Evolutionary conservation across 2,888 invertebrate species (phyloP).

Genomic region (Diarsia rubi): DNA sequence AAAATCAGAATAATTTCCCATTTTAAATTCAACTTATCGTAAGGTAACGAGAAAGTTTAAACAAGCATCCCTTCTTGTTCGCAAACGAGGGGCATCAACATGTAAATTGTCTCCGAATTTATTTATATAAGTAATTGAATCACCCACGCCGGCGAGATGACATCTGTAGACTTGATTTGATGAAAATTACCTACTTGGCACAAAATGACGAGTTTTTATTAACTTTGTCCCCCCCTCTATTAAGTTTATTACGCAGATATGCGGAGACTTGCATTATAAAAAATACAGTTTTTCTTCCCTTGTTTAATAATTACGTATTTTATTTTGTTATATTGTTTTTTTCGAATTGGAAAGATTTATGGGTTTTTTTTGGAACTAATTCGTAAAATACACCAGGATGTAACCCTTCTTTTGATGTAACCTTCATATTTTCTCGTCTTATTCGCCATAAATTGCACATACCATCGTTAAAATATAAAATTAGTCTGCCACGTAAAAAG

Average conservation of each 20-base stretch:
- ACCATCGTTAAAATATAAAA: neutral
- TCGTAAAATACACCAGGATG: neutral
- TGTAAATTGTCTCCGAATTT: conserved; percentile 85
- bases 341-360: fast-evolving
- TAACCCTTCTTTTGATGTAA: neutral
- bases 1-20: conserved; percentile 60
- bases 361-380: neutral
- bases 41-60: conserved; percentile 76
- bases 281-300: conserved; percentile 30
- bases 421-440: neutral
- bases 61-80: conserved; percentile 71
- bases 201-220: conserved; percentile 58
- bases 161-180: conserved; percentile 85
- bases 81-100: conserved; percentile 79
- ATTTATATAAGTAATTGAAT: conserved; percentile 89
- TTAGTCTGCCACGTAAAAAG: neutral
- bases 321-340: neutral
- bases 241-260: conserved; percentile 57
- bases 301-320: neutral
- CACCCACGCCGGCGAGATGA: conserved; percentile 77
- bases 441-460: neutral
- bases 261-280: conserved; percentile 49
- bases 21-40: conserved; percentile 53
- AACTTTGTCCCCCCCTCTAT: conserved; percentile 61
- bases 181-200: conserved; percentile 77